Conservation (phyloP, 2,113 vertebrate species). For the Cacatua alba region DNA sequence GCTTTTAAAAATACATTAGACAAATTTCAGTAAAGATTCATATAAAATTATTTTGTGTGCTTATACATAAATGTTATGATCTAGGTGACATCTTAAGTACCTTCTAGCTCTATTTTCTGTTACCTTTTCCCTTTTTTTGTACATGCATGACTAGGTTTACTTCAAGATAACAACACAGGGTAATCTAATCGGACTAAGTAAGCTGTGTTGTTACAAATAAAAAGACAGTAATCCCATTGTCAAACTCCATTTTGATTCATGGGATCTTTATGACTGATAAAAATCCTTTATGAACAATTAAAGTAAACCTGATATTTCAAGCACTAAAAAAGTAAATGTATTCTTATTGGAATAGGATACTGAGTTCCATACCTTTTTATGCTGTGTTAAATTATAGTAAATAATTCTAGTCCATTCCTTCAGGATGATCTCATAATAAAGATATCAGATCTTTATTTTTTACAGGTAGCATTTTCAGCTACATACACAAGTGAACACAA, state of each 20-base stretch:
- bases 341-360: not conserved
- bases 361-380: not conserved
- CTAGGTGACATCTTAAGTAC: not conserved
- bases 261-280: not conserved
- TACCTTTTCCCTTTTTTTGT: not conserved
- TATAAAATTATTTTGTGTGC: not conserved
- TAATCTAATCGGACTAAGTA: not conserved
- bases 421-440: not conserved
- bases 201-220: not conserved
- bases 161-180: not conserved
- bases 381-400: not conserved
- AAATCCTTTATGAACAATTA: slow-evolving; percentile 7
- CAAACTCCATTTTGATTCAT: not conserved
- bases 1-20: not conserved
- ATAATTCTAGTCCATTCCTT: not conserved
- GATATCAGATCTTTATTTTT: not conserved
- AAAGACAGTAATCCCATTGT: not conserved
- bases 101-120: not conserved
- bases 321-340: not conserved
- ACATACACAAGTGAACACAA: not conserved
- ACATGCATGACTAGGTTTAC: not conserved
- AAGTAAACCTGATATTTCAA: slow-evolving; percentile 11
- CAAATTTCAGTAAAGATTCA: not conserved
- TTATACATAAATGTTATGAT: not conserved
- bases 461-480: not conserved